Base-by-base conservation (phyloP, 2,888 invertebrate genomes). In the Temnothorax unifasciatus region DNA sequence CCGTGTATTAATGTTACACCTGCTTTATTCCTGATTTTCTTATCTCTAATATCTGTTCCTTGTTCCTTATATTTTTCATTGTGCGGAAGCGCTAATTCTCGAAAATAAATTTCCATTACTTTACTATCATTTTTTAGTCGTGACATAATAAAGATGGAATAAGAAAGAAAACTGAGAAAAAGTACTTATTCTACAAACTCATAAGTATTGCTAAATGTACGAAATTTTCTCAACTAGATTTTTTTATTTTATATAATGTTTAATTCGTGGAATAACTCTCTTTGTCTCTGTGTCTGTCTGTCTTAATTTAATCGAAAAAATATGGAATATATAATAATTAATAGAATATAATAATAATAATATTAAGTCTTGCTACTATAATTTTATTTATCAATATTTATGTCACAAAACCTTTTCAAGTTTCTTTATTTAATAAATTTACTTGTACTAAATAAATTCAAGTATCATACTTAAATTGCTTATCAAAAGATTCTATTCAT, bases 111-210 rank as follows among this genome's bases (percentile, higher is more conserved):
- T 71, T 41, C 25, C 34, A 64, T 61, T 50, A 76, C 64, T 75
- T 64, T 59, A 15, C n/a, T 47, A 25, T 29, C 44, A 29, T 82
- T 75, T 84, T 82, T 82, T 11, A 34, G 3, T 21, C 8, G 15
- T 47, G 66, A 73, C 57, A 29, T 41, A 59, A 1, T 18, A 18
- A 69, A 64, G 68, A 63, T 74, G 25, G 18, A 57, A 41, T 18
- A 2, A 44, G 3, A 47, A 15, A 57, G 13, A 57, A 73, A 41
- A 25, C n/a, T n/a, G 11, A 71, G 9, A 41, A 73, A 4, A 68
- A 2, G 2, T 66, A 1, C 11, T 29, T 68, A 47, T 47, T 47
- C 11, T 44, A 29, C 11, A 15, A 73, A 34, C 2, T n/a, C 13
- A 34, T 34, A 29, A 3, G 29, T 29, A 52, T 18, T 38, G 2